A percentile compares a stretch with the other conserved stretches of the same genome.
Evolutionary conservation across 2,797 vertebrate species (phyloP).

Genomic region (Epinephelus coioides): DNA sequence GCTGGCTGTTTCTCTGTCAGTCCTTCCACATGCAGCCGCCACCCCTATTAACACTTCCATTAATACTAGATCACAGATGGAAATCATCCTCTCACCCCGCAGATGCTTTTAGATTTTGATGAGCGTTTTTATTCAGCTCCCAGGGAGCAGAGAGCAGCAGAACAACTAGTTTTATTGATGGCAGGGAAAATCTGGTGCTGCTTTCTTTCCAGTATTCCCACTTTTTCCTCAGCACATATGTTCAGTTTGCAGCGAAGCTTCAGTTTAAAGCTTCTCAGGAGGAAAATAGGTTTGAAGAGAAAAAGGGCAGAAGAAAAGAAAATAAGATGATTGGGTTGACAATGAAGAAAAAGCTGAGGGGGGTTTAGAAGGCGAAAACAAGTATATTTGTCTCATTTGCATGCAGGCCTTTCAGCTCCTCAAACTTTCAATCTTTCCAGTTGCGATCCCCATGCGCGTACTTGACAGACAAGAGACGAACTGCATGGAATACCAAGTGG

Average conservation of each 20-base stretch:
- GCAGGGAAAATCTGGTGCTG: constrained; percentile 17
- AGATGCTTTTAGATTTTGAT: constrained; percentile 66
- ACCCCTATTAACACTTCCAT: constrained; percentile 76
- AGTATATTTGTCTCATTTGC: constrained; percentile 78
- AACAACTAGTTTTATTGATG: constrained; percentile 62
- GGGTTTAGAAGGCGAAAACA: constrained; percentile 43
- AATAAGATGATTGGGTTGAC: constrained; percentile 34
- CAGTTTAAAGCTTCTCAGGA: constrained; percentile 26
- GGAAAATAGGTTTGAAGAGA: constrained; percentile 30
- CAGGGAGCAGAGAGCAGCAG: constrained; percentile 43
- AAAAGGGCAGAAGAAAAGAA: constrained; percentile 13
- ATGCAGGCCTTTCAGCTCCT: constrained; percentile 78
- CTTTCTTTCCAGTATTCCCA: constrained; percentile 14
- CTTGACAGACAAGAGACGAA: constrained; percentile 78
- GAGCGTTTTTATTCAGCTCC: constrained; percentile 62
- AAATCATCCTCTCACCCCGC: constrained; percentile 65
- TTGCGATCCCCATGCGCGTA: constrained; percentile 71
- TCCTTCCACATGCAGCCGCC: constrained; percentile 54
- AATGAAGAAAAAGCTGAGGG: constrained; percentile 41
- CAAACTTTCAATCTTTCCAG: constrained; percentile 82
- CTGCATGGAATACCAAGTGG: constrained; percentile 78
- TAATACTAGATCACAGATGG: constrained; percentile 75
- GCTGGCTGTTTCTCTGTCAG: constrained; percentile 62
- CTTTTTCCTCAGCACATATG: constrained; percentile 25
- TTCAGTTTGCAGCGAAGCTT: constrained; percentile 23